Conservation (phyloP, 92 coral and sea anemone species). For the Palythoa heliodiscus region DNA sequence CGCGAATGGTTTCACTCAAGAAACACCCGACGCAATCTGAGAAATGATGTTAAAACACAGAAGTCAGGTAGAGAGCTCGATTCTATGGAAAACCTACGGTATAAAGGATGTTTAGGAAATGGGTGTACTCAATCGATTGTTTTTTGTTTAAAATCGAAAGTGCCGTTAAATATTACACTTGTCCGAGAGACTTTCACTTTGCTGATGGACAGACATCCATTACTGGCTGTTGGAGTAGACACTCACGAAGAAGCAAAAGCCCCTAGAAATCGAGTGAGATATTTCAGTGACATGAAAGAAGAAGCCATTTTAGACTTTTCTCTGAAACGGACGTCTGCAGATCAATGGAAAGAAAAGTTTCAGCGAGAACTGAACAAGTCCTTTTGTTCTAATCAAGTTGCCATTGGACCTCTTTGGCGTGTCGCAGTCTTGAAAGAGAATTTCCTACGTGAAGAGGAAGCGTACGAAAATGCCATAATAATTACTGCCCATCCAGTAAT, state of each 20-base stretch:
- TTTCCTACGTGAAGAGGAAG: slow-evolving; percentile 60
- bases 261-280: background rate
- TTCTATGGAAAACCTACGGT: slow-evolving; percentile 13
- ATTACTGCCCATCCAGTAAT: slow-evolving; percentile 65
- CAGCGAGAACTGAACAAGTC: slow-evolving; percentile 38
- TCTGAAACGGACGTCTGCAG: slow-evolving; percentile 26
- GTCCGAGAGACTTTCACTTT: slow-evolving; percentile 9
- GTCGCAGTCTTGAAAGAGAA: slow-evolving; percentile 59
- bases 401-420: slow-evolving; percentile 30
- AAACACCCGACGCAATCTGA: background rate
- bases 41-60: background rate
- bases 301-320: slow-evolving; percentile 14
- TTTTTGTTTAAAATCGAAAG: slow-evolving; percentile 19
- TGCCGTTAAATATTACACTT: background rate
- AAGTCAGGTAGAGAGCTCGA: slow-evolving; percentile 13
- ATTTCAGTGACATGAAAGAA: slow-evolving; percentile 31
- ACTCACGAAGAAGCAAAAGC: background rate
- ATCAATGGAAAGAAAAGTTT: slow-evolving; percentile 34
- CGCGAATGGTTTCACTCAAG: slow-evolving; percentile 12
- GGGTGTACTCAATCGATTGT: slow-evolving; percentile 19
- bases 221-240: slow-evolving; percentile 5
- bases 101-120: background rate
- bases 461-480: slow-evolving; percentile 68
- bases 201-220: slow-evolving; percentile 15
- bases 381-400: slow-evolving; percentile 18